These are phyloP conservation scores for Carassius gibelio DNA, from an alignment of 2,113 vertebrate species.

Conservation along the genomic window DNA sequence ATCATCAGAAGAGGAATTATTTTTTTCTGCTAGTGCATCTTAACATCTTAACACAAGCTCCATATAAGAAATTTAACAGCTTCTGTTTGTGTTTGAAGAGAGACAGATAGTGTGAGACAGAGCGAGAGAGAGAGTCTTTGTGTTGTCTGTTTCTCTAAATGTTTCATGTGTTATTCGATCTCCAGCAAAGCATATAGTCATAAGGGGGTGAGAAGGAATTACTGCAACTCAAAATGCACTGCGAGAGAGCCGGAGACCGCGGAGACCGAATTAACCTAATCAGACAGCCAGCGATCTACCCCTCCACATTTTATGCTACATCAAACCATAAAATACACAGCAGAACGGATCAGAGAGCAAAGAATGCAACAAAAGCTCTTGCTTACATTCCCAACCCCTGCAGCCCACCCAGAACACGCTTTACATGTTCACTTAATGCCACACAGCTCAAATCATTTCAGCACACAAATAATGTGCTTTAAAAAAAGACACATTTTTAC, in stretches of 20 bases:
- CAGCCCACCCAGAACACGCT: constrained; percentile 7
- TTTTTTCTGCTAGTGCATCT: background rate
- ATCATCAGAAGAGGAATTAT: background rate
- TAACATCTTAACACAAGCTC: background rate
- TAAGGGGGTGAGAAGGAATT: constrained; percentile 36
- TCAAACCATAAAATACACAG: constrained; percentile 53
- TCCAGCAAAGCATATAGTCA: constrained; percentile 37
- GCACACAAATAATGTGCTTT: constrained; percentile 27
- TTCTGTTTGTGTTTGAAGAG: constrained; percentile 22
- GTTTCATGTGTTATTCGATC: constrained; percentile 39
- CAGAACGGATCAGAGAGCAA: constrained; percentile 40
- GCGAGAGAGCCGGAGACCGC: background rate
- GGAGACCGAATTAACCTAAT: constrained; percentile 47
- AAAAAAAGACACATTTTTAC: background rate
- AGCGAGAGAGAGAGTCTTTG: background rate
- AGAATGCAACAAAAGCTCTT: constrained; percentile 31
- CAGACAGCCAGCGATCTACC: constrained; percentile 46
- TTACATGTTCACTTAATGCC: constrained; percentile 43
- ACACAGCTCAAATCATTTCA: constrained; percentile 35
- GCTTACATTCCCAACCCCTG: background rate
- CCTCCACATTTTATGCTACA: constrained; percentile 49
- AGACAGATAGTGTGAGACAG: background rate
- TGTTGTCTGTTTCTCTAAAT: constrained; percentile 27
- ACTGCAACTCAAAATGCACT: constrained; percentile 20
- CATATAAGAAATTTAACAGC: background rate